Evolutionary conservation across 2,888 invertebrate genomes (phyloP).

Genomic region (Phorcus lineatus): DNA sequence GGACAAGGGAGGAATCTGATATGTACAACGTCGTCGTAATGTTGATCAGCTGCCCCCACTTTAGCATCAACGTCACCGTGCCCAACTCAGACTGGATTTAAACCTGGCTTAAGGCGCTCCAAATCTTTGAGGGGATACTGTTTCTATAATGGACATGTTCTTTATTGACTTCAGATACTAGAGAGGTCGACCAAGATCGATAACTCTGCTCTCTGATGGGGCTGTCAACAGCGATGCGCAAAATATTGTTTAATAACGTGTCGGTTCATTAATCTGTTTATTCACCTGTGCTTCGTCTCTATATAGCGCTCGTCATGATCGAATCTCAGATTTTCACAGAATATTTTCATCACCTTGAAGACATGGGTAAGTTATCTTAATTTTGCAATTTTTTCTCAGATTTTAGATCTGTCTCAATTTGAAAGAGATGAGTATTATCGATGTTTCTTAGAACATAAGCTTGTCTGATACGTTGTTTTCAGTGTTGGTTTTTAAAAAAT

Average conservation of each 20-base stretch:
- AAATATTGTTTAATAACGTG: slow-evolving; percentile 11
- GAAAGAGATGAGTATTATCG: too few relatives aligned
- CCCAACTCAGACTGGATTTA: neutral
- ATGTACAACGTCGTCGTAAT: neutral
- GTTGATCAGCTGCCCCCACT: neutral
- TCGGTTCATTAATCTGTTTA: neutral
- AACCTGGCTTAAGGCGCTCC: slow-evolving; percentile 6
- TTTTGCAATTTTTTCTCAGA: too few relatives aligned
- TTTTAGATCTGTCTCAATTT: too few relatives aligned
- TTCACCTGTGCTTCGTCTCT: neutral
- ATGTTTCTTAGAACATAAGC: too few relatives aligned
- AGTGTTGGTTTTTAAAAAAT: too few relatives aligned
- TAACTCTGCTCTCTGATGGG: slow-evolving; percentile 26
- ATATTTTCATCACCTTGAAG: neutral
- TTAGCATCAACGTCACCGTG: neutral
- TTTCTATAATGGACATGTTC: slow-evolving; percentile 23
- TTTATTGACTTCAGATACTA: slow-evolving; percentile 28
- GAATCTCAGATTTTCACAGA: neutral
- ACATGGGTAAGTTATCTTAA: slow-evolving; percentile 1
- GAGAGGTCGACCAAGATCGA: slow-evolving; percentile 26
- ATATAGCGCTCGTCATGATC: neutral
- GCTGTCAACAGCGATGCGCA: slow-evolving; percentile 16
- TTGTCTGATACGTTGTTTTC: too few relatives aligned
- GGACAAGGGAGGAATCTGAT: neutral
- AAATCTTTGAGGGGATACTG: slow-evolving; percentile 12